phyloP scores from a whole-genome alignment of 92 coral and sea anemone genomes.

The Porites lobata region DNA sequence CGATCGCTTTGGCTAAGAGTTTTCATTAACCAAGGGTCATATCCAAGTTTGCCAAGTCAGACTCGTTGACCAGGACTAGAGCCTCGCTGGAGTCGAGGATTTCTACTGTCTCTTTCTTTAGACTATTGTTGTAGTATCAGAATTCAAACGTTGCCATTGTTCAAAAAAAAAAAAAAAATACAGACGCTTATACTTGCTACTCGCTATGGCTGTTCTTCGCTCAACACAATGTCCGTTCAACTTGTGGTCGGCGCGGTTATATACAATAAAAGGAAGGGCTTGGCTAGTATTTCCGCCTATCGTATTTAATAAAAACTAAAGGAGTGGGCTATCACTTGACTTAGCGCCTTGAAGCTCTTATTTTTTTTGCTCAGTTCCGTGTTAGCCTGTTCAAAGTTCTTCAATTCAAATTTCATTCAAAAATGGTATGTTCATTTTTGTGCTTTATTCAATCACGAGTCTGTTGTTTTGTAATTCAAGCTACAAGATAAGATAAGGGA shows the following conservation, averaged over 20 bases:
- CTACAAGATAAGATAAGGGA: too few relatives aligned
- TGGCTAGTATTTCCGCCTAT: neutral
- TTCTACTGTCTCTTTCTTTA: neutral
- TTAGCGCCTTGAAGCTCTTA: too few relatives aligned
- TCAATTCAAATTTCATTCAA: too few relatives aligned
- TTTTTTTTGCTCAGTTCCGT: too few relatives aligned
- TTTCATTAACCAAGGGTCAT: conserved; percentile 1
- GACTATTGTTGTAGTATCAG: neutral
- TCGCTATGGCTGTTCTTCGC: neutral
- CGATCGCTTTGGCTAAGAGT: neutral
- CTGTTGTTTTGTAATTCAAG: too few relatives aligned
- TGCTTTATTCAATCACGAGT: too few relatives aligned
- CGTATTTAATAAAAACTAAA: too few relatives aligned
- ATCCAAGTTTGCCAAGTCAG: neutral
- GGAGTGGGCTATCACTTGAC: too few relatives aligned
- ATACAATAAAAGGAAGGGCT: neutral
- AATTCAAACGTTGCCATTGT: neutral
- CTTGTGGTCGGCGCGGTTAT: neutral
- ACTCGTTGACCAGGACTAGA: neutral
- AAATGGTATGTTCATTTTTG: too few relatives aligned
- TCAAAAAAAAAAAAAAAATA: neutral
- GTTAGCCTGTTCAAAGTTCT: too few relatives aligned
- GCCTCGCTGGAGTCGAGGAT: neutral
- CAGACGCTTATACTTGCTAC: neutral
- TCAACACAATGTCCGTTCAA: neutral